Evolutionary conservation across 53 echinoderm and acorn worm species (phyloP), one percentile per base, ranked within the genome.

Genomic region (Temnopleurus reevesii): DNA sequence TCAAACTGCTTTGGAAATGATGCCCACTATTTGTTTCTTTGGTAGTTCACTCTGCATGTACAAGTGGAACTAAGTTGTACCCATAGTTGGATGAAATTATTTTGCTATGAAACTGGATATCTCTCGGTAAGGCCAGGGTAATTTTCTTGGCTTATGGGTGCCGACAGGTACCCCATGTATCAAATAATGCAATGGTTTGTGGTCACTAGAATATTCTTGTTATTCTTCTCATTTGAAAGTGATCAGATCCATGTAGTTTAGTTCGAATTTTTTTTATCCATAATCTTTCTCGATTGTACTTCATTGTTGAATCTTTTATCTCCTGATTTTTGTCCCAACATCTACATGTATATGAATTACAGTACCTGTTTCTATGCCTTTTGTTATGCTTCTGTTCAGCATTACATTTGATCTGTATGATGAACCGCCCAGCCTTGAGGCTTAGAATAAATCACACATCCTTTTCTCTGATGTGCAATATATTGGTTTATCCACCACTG

Each of bases 131-230:
- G 59, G 86, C 86, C n/a, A 59, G 24, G 44, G 63, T 86, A 86
- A 86, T 86, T 86, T 86, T 58, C 45, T 38, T 25, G 86, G 86
- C 59, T 86, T 86, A 86, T 25, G 36, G 43, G 23, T 29, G 86
- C 61, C 60, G 86, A 86, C 86, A 86, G 83, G 30, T 55, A 49
- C 43, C 80, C 80, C 15, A 43, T 80, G 80, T 80, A 80, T 80
- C 80, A 49, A 80, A 49, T 30, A 34, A 21, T 71, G 71, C n/a
- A n/a, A n/a, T n/a, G n/a, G n/a, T n/a, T n/a, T n/a, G n/a, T n/a
- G n/a, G n/a, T n/a, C n/a, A n/a, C n/a, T n/a, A n/a, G n/a, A n/a
- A n/a, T n/a, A n/a, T n/a, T n/a, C n/a, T n/a, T n/a, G n/a, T n/a
- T n/a, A n/a, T n/a, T n/a, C n/a, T n/a, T n/a, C n/a, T n/a, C n/a